A percentile compares a stretch with the other conserved stretches of the same genome.
Evolutionary conservation across 2,888 invertebrate genomes (phyloP).

Genomic region (Leucophenga montana): DNA sequence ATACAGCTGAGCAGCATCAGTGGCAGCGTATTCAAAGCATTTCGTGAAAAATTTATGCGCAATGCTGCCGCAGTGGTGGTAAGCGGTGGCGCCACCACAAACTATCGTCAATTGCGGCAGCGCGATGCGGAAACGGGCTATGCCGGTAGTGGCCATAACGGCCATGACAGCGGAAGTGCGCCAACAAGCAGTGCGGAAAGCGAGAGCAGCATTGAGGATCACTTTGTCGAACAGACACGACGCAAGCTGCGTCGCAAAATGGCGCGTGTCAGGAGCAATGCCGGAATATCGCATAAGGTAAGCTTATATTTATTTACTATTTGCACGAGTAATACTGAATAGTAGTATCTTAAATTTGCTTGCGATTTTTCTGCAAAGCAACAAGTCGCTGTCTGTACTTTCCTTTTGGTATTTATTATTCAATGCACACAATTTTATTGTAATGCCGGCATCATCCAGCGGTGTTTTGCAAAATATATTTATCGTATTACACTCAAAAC

Average conservation of each 20-base stretch:
- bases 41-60: conserved; percentile 52
- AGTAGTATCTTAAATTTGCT: conserved; percentile 42
- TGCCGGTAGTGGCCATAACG: neutral
- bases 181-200: conserved; percentile 39
- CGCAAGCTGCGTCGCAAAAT: conserved; percentile 50
- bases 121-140: conserved; percentile 55
- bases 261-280: conserved; percentile 35
- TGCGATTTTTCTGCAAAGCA: conserved; percentile 42
- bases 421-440: neutral
- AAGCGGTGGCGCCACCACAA: conserved; percentile 38
- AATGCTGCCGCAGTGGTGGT: conserved; percentile 5
- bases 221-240: conserved; percentile 52
- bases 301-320: conserved; percentile 48
- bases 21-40: conserved; percentile 53
- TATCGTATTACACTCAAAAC: neutral
- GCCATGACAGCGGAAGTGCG: conserved; percentile 41
- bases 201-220: conserved; percentile 62
- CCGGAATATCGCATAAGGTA: conserved; percentile 45
- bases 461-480: neutral
- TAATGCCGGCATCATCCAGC: neutral
- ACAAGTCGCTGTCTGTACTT: conserved; percentile 42
- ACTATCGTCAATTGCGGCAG: conserved; percentile 57
- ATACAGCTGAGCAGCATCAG: conserved; percentile 52
- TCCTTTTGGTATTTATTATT: conserved; percentile 17
- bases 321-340: neutral